A percentile compares a stretch with the other conserved stretches of the same genome.
Evolutionary conservation across 2,888 invertebrate species (phyloP).

Genomic region (Drosophila pegasa): DNA sequence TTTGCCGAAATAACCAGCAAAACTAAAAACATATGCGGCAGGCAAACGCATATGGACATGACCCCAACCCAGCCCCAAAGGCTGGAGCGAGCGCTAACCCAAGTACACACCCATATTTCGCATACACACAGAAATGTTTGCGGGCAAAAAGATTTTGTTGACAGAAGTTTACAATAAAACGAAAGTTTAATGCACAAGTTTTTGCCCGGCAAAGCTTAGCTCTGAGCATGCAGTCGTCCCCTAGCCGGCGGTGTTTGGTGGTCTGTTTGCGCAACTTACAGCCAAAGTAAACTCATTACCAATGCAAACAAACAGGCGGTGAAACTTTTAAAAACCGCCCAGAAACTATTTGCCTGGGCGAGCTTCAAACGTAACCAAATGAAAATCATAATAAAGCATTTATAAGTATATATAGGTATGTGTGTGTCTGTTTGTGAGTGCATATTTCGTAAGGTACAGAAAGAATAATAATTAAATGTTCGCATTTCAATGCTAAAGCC

Average conservation of each 20-base stretch:
- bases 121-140: conserved; percentile 44
- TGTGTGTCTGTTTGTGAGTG: neutral
- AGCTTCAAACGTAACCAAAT: conserved; percentile 41
- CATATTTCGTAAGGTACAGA: neutral
- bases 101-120: conserved; percentile 15
- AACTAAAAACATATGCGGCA: conserved; percentile 63
- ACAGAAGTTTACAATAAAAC: conserved; percentile 79
- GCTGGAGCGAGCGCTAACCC: neutral
- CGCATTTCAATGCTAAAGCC: conserved; percentile 41
- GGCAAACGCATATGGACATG: conserved; percentile 30
- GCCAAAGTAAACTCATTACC: conserved; percentile 82
- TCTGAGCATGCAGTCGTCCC: conserved; percentile 36
- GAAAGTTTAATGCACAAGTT: conserved; percentile 80
- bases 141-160: conserved; percentile 71
- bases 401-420: conserved; percentile 1
- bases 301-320: conserved; percentile 80
- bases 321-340: conserved; percentile 66
- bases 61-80: conserved; percentile 1
- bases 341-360: conserved; percentile 68
- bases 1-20: conserved; percentile 55
- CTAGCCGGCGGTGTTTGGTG: conserved; percentile 22
- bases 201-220: conserved; percentile 47
- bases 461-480: conserved; percentile 72
- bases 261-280: conserved; percentile 80
- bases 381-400: conserved; percentile 60